Conservation (phyloP, 64 coral and sea anemone genomes). For the Anthopleura sola region DNA sequence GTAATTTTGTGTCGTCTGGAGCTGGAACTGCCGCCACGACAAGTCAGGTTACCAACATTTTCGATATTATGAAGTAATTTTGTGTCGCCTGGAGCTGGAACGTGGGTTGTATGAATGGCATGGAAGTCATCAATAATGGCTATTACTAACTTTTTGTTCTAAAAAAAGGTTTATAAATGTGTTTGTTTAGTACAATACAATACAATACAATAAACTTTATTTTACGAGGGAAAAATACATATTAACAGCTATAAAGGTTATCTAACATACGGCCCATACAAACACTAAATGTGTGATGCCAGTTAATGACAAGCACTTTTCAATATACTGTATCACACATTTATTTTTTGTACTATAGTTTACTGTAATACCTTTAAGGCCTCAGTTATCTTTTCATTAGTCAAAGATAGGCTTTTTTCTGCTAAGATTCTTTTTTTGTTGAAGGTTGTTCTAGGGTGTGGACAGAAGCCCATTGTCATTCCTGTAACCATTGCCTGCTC, state of each 20-base stretch:
- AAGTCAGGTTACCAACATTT: neutral
- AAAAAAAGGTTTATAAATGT: too few relatives aligned
- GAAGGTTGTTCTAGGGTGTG: neutral
- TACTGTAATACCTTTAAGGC: neutral
- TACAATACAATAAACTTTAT: too few relatives aligned
- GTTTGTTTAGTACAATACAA: too few relatives aligned
- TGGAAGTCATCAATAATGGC: slow-evolving; percentile 48
- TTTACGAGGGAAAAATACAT: too few relatives aligned
- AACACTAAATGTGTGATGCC: too few relatives aligned
- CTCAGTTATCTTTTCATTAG: neutral
- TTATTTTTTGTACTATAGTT: too few relatives aligned
- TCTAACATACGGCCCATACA: too few relatives aligned
- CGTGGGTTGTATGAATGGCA: slow-evolving; percentile 24
- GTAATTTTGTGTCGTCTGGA: neutral
- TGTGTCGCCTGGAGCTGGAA: neutral
- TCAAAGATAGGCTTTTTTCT: neutral
- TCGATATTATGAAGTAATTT: neutral
- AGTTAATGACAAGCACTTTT: too few relatives aligned
- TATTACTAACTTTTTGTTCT: slow-evolving; percentile 32
- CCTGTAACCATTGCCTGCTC: neutral
- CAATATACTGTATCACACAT: too few relatives aligned
- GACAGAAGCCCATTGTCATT: neutral
- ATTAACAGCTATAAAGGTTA: too few relatives aligned
- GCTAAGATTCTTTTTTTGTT: neutral
- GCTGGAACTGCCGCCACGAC: slow-evolving; percentile 21